A percentile compares a stretch with the other conserved stretches of the same genome.
These are phyloP conservation scores for Callipepla californica DNA, from an alignment of 2,113 vertebrate species.

Conservation along the genomic window DNA sequence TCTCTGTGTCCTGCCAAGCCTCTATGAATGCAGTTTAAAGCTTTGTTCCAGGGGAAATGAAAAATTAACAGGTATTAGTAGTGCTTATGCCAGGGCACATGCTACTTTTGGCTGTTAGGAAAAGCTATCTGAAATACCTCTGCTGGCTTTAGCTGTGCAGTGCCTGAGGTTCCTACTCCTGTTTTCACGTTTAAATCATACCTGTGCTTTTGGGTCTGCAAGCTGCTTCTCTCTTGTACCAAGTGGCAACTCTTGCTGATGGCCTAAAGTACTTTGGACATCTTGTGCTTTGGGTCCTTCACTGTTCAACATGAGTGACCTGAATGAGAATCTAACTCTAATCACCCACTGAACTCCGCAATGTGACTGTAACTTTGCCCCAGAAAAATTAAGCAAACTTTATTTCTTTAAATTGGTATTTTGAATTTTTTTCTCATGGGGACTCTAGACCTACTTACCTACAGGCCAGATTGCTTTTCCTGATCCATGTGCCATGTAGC, in stretches of 20 bases:
- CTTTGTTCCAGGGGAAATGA: not conserved
- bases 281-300: not conserved
- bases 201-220: not conserved
- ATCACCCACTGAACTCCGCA: accelerated
- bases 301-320: not conserved
- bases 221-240: not conserved
- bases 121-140: accelerated
- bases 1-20: not conserved
- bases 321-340: accelerated
- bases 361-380: not conserved
- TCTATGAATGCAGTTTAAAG: constrained; percentile 14
- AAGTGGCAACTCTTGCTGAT: accelerated
- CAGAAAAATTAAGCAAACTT: constrained; percentile 12
- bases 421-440: not conserved
- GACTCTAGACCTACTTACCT: constrained; percentile 37
- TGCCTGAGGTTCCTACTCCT: not conserved
- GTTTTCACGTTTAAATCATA: accelerated
- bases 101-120: not conserved
- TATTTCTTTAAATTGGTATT: not conserved
- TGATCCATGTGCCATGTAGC: not conserved
- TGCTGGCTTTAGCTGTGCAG: not conserved
- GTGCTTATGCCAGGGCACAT: not conserved
- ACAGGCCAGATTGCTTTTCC: not conserved
- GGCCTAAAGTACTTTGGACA: accelerated
- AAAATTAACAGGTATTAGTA: not conserved